Percentiles rank a stretch among this genome's conserved stretches.
Conservation (phyloP, 2,888 invertebrate genomes). For the Macaria notata region DNA sequence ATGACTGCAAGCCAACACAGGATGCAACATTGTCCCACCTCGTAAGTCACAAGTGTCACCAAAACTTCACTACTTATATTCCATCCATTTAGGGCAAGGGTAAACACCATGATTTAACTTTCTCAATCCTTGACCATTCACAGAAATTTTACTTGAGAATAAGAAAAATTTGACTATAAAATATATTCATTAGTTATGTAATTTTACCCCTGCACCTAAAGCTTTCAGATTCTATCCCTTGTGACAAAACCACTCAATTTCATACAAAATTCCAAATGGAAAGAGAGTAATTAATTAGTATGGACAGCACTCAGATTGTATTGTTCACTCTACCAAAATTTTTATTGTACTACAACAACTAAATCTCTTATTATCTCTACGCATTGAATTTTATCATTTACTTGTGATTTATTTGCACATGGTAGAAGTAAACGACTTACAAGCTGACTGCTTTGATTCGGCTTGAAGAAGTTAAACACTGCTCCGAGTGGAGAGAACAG, state of each 20-base stretch:
- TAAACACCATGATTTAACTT: conserved; percentile 28
- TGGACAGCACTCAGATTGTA: conserved; percentile 26
- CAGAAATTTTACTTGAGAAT: conserved; percentile 35
- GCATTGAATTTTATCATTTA: conserved; percentile 38
- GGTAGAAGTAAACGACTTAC: conserved; percentile 39
- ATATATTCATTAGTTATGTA: conserved; percentile 43
- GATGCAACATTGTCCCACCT: conserved; percentile 60
- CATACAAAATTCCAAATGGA: conserved; percentile 33
- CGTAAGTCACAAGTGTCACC: conserved; percentile 63
- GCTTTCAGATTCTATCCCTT: conserved; percentile 32
- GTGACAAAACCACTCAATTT: conserved; percentile 55
- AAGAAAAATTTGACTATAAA: conserved; percentile 49
- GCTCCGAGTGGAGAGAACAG: conserved; percentile 73
- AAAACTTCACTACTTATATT: conserved; percentile 32
- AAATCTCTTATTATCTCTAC: conserved; percentile 32
- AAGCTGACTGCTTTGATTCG: conserved; percentile 50
- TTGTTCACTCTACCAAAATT: conserved; percentile 26
- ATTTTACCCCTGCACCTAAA: conserved; percentile 38
- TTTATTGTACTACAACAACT: conserved; percentile 28
- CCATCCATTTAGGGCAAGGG: conserved; percentile 38
- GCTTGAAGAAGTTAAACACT: conserved; percentile 61
- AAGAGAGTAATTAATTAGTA: conserved; percentile 11
- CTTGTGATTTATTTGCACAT: conserved; percentile 38
- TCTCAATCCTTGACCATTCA: conserved; percentile 20
- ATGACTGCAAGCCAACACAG: conserved; percentile 69